phyloP scores from a whole-genome alignment of 2,888 invertebrate genomes.

The Galeruca laticollis region DNA sequence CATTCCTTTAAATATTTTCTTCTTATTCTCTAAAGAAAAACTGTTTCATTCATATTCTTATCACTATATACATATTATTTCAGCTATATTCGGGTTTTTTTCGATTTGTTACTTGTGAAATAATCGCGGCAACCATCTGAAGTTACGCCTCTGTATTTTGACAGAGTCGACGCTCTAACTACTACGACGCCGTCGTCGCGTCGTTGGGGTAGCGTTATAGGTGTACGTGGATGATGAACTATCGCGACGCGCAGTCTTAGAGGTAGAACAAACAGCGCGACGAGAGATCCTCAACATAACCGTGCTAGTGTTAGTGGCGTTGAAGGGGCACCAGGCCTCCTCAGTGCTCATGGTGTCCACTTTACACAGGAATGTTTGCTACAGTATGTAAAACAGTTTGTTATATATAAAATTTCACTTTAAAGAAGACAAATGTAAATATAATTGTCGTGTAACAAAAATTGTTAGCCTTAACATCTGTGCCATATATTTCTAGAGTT shows the following conservation, averaged over 20 bases:
- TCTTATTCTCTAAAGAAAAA: too few species aligned
- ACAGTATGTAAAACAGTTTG: conserved; percentile 47
- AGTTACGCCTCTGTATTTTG: conserved; percentile 18
- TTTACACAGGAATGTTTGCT: conserved; percentile 58
- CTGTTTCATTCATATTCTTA: too few species aligned
- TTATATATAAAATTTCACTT: neutral
- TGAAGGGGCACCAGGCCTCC: conserved; percentile 57
- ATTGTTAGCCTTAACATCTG: too few species aligned
- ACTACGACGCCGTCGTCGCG: conserved; percentile 6
- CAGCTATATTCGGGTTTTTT: too few species aligned
- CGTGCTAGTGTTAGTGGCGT: conserved; percentile 23
- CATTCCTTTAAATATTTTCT: too few species aligned
- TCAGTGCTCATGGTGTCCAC: conserved; percentile 63
- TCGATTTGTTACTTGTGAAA: too few species aligned
- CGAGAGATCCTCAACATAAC: conserved; percentile 26
- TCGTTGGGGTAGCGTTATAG: conserved; percentile 2
- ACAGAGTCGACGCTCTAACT: conserved; percentile 2
- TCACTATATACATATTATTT: too few species aligned
- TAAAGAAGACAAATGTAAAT: too few species aligned
- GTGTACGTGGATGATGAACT: conserved; percentile 23
- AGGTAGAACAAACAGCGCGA: conserved; percentile 23
- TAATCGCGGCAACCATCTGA: neutral
- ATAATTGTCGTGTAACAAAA: too few species aligned
- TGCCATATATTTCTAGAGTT: too few species aligned
- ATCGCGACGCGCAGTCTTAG: conserved; percentile 5